Base-by-base conservation (phyloP, 2,113 vertebrate species). In the Sclerurus mexicanus region DNA sequence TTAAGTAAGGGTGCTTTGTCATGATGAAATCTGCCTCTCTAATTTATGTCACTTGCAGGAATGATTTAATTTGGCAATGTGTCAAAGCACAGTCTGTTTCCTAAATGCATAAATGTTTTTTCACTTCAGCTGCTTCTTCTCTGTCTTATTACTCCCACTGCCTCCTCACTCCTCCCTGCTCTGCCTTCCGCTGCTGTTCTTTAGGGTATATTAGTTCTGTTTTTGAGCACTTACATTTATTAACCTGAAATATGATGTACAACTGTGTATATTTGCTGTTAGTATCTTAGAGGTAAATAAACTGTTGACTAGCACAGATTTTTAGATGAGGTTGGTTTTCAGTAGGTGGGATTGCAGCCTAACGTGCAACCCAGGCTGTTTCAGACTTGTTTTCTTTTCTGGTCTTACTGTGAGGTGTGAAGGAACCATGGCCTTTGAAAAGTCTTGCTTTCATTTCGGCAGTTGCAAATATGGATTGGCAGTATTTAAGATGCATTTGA, bases 1-100 rank as follows among this genome's bases (percentile, higher is more conserved):
- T 14, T 66, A 78, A 76, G 60, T 72, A 58, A 15, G 19, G 37
- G 15, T 89, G 60, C 64, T 89, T 92, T 94, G 64, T 89, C 72
- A 47, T 72, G 19, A 37, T 93, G 76, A 93, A 91, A 73, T 95
- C 39, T 80, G 76, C 37, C 55, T 92, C 78, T 76, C 42, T 83
- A 80, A 76, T 46, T 93, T 79, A 42, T 86, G 68, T 86, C 88
- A 47, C 68, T 96, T 71, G 71, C 30, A 89, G 83, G 64, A 95
- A 86, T 66, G 91, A 87, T 90, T 92, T 92, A 87, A 93, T 91
- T 84, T 93, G 93, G 84, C 84, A 40, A 17, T 25, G 47, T 92
- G 60, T 92, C 89, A 93, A 73, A 95, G 93, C 93, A 95, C 94
- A 95, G 35, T 75, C 88, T 95, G 94, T 94, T 95, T 95, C 94